A percentile compares a stretch with the other conserved stretches of the same genome.
These are phyloP conservation scores for Teinopalpus imperialis DNA, from an alignment of 2,888 invertebrate genomes.

Conservation along the genomic window DNA sequence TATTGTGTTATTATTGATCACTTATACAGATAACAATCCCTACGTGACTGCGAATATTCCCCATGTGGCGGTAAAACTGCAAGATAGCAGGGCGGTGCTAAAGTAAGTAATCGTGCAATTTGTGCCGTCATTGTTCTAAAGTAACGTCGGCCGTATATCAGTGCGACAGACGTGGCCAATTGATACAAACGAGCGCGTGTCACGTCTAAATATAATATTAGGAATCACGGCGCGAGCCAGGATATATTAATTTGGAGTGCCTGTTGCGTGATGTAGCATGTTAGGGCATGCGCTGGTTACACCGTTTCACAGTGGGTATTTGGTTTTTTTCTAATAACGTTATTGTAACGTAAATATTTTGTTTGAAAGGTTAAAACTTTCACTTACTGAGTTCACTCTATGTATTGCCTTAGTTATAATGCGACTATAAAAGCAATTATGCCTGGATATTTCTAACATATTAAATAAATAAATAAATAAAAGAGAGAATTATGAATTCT, in stretches of 20 bases:
- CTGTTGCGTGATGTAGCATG: constrained; percentile 63
- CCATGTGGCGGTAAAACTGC: constrained; percentile 30
- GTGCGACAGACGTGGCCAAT: constrained; percentile 76
- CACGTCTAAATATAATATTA: constrained; percentile 83
- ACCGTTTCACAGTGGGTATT: constrained; percentile 31
- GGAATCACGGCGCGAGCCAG: constrained; percentile 81
- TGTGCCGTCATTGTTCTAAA: constrained; percentile 80
- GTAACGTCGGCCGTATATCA: constrained; percentile 80
- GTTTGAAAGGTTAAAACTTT: too few relatives aligned
- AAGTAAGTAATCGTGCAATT: constrained; percentile 76
- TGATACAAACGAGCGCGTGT: constrained; percentile 81
- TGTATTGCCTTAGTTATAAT: background rate
- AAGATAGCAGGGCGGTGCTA: constrained; percentile 62
- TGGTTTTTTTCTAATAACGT: too few relatives aligned
- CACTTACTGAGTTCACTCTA: too few relatives aligned
- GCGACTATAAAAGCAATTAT: too few relatives aligned
- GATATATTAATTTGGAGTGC: constrained; percentile 80
- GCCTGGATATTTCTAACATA: too few relatives aligned
- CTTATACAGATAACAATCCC: too few relatives aligned
- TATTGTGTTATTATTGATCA: too few relatives aligned
- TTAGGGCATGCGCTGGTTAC: constrained; percentile 47
- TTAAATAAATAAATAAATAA: too few relatives aligned
- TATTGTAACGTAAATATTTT: too few relatives aligned
- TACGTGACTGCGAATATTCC: background rate
- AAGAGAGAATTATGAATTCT: background rate